Percentiles rank a stretch among this genome's conserved stretches.
These are phyloP conservation scores for Maconellicoccus hirsutus DNA, from an alignment of 1,140 invertebrate genomes.

Conservation along the genomic window DNA sequence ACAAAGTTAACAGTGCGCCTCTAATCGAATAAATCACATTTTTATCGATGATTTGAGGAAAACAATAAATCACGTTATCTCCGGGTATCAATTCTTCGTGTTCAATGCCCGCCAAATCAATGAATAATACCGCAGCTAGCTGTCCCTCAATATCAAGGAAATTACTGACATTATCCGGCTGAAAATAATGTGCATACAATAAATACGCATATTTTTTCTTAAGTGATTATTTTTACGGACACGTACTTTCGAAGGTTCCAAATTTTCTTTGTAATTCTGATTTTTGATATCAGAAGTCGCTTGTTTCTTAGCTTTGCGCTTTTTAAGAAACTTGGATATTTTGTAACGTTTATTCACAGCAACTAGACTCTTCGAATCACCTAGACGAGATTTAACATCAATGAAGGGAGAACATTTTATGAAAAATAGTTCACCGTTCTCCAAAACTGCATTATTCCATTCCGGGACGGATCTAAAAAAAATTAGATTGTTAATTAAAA, in stretches of 20 bases:
- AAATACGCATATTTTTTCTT: too few relatives aligned
- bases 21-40: constrained; percentile 25
- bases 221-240: too few relatives aligned
- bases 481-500: neutral
- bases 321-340: neutral
- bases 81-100: constrained; percentile 29
- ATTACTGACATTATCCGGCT: neutral
- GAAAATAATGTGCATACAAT: too few relatives aligned
- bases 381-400: neutral
- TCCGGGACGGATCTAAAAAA: constrained; percentile 26
- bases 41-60: constrained; percentile 40
- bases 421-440: constrained; percentile 28
- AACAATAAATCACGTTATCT: constrained; percentile 52
- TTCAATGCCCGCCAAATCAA: neutral
- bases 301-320: neutral
- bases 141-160: neutral
- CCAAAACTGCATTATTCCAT: constrained; percentile 26
- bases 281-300: neutral
- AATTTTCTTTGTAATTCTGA: neutral
- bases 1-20: constrained; percentile 27
- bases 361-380: neutral
- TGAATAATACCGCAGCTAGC: neutral
- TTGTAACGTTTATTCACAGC: neutral
- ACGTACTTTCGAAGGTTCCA: neutral
- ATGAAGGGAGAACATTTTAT: constrained; percentile 6